Evolutionary conservation across 1,140 invertebrate species (phyloP).

Genomic region (Cotesia glomerata): DNA sequence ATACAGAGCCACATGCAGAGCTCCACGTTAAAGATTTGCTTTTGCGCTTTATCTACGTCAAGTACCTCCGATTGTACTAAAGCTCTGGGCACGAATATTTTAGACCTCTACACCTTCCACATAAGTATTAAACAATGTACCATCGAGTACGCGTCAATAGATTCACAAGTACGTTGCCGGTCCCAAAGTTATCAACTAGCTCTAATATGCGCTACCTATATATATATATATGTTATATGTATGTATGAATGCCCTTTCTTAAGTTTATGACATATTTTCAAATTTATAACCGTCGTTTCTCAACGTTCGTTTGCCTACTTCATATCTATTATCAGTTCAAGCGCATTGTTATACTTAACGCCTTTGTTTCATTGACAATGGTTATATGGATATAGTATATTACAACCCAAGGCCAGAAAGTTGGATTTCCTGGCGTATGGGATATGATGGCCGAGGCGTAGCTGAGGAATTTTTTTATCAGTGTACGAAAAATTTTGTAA

Average conservation of each 20-base stretch:
- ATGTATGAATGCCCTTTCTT: conserved; percentile 54
- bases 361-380: too few relatives aligned
- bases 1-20: conserved; percentile 1
- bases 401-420: too few relatives aligned
- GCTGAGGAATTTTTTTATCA: too few relatives aligned
- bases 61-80: conserved; percentile 42
- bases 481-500: too few relatives aligned
- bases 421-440: too few relatives aligned
- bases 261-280: background rate
- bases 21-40: conserved; percentile 7
- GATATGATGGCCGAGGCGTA: too few relatives aligned
- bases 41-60: conserved; percentile 31
- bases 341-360: background rate
- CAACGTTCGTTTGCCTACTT: background rate
- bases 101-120: conserved; percentile 36
- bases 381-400: too few relatives aligned
- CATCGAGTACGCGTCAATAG: conserved; percentile 60
- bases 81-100: conserved; percentile 34
- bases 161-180: conserved; percentile 49
- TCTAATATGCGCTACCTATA: too few relatives aligned
- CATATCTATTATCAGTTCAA: background rate
- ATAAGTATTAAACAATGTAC: conserved; percentile 55
- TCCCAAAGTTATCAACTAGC: conserved; percentile 14
- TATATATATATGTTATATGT: background rate
- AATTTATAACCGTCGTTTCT: conserved; percentile 7